Evolutionary conservation across 1,140 invertebrate genomes (phyloP).

Genomic region (Octopus sinensis): DNA sequence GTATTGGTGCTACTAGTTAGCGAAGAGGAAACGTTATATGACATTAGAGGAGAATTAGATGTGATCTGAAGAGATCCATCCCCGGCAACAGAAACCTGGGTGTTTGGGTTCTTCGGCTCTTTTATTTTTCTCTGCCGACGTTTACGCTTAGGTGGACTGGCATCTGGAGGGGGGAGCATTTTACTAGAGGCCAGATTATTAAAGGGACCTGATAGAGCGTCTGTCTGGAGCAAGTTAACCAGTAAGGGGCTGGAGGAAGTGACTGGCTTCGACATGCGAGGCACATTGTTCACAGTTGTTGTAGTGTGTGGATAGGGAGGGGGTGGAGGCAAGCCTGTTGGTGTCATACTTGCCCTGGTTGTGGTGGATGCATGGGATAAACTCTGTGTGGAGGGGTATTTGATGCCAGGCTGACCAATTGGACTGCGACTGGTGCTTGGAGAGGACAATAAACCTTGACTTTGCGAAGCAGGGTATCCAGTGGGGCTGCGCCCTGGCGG

Average conservation of each 20-base stretch:
- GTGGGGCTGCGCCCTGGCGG: conserved; percentile 28
- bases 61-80: conserved; percentile 54
- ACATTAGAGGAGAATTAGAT: conserved; percentile 29
- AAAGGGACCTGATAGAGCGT: conserved; percentile 51
- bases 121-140: conserved; percentile 39
- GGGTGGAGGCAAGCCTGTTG: conserved; percentile 43
- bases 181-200: conserved; percentile 31
- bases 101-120: conserved; percentile 27
- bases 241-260: conserved; percentile 74
- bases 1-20: conserved; percentile 3
- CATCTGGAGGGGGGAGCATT: conserved; percentile 50
- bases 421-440: conserved; percentile 25
- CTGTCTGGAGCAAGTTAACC: conserved; percentile 86
- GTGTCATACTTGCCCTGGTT: conserved; percentile 24
- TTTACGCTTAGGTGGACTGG: conserved; percentile 49
- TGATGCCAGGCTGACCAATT: conserved; percentile 21
- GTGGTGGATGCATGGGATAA: conserved; percentile 22
- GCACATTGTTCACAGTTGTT: conserved; percentile 36
- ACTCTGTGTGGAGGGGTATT: conserved; percentile 30
- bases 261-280: conserved; percentile 23
- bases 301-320: conserved; percentile 46
- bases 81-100: conserved; percentile 26
- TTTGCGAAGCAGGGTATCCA: conserved; percentile 30
- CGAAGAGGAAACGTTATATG: neutral
- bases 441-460: conserved; percentile 22